A percentile compares a stretch with the other conserved stretches of the same genome.
Conservation (phyloP, 2,113 vertebrate genomes). For the Apeltes quadracus region DNA sequence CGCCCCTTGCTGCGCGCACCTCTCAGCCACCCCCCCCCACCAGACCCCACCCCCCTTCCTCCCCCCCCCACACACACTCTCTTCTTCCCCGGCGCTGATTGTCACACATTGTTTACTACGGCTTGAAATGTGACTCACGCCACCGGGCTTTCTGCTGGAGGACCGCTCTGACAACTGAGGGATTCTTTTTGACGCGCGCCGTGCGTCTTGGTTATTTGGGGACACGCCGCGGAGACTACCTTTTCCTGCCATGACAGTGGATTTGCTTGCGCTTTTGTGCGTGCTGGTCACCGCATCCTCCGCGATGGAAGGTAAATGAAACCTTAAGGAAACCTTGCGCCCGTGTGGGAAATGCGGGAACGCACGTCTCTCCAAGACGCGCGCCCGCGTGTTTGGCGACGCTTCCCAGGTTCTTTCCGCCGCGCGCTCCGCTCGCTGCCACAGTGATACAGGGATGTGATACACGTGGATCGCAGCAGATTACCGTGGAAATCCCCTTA, state of each 20-base stretch:
- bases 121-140: conserved; percentile 83
- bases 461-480: conserved; percentile 63
- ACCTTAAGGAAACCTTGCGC: conserved; percentile 31
- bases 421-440: conserved; percentile 36
- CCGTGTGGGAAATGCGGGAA: conserved; percentile 19
- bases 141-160: conserved; percentile 74
- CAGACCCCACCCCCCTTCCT: conserved; percentile 25
- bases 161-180: conserved; percentile 75
- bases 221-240: conserved; percentile 70
- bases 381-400: conserved; percentile 8
- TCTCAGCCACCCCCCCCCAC: conserved; percentile 11
- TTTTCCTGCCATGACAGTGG: conserved; percentile 79
- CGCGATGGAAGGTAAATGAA: conserved; percentile 83
- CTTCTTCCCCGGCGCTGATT: conserved; percentile 61
- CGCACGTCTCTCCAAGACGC: conserved; percentile 20
- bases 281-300: conserved; percentile 76
- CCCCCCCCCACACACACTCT: conserved; percentile 43
- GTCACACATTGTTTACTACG: conserved; percentile 82
- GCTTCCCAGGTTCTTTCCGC: not conserved
- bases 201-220: conserved; percentile 72
- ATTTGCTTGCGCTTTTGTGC: conserved; percentile 80
- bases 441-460: conserved; percentile 29
- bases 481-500: conserved; percentile 17
- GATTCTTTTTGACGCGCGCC: conserved; percentile 72
- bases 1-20: not conserved